These are phyloP conservation scores for Helobdella robusta DNA, from an alignment of 2,888 invertebrate genomes.

Conservation along the genomic window DNA sequence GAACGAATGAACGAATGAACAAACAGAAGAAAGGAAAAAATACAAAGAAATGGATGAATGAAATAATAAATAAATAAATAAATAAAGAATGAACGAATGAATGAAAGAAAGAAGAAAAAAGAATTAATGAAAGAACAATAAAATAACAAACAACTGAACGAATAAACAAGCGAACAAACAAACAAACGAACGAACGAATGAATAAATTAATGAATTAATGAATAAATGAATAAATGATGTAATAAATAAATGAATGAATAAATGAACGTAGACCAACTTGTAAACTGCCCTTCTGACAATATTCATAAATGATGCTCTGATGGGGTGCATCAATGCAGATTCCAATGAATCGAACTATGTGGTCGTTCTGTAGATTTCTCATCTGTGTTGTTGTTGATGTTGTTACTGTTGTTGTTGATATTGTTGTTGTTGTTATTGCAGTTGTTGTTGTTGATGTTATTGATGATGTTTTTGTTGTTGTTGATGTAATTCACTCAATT, in stretches of 20 bases:
- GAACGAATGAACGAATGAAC: background rate
- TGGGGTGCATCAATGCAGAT: slow-evolving; percentile 74
- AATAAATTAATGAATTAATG: too few species aligned
- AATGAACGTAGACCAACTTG: slow-evolving; percentile 40
- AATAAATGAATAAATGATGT: too few species aligned
- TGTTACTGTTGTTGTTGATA: too few species aligned
- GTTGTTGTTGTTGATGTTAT: background rate
- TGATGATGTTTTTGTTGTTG: too few species aligned
- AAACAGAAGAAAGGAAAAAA: background rate
- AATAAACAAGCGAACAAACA: too few species aligned
- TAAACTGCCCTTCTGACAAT: slow-evolving; percentile 86
- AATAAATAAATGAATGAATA: too few species aligned
- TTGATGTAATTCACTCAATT: too few species aligned
- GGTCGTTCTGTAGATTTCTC: slow-evolving; percentile 79
- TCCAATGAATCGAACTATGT: slow-evolving; percentile 83
- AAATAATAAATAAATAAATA: too few species aligned
- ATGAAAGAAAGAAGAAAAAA: background rate
- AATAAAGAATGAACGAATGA: too few species aligned
- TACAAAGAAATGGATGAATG: background rate
- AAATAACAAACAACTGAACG: background rate
- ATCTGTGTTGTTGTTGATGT: slow-evolving; percentile 53
- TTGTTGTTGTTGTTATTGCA: too few species aligned
- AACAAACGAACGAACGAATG: too few species aligned
- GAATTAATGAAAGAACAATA: too few species aligned
- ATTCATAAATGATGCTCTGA: slow-evolving; percentile 82